phyloP scores from a whole-genome alignment of 2,113 vertebrate genomes.

The Geococcyx californianus region DNA sequence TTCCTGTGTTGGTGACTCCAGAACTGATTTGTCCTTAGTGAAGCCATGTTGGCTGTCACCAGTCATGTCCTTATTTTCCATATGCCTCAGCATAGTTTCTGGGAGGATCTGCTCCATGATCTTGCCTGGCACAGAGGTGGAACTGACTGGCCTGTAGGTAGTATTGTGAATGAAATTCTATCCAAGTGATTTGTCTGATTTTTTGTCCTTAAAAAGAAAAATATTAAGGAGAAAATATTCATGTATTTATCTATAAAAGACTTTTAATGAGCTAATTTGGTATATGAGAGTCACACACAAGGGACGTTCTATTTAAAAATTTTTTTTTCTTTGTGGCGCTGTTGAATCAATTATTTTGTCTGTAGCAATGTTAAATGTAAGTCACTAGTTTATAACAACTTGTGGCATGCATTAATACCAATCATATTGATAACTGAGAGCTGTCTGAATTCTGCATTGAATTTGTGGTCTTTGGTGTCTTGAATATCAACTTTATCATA shows the following conservation, averaged over 20 bases:
- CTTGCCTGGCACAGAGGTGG: no score
- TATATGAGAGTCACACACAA: neutral
- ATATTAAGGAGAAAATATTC: neutral
- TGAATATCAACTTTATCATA: neutral
- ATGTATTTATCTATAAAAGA: neutral
- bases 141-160: no score
- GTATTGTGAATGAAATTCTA: neutral
- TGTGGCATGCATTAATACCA: neutral
- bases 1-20: no score
- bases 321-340: neutral
- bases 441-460: neutral
- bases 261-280: neutral
- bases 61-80: no score
- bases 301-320: neutral
- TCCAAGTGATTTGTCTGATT: neutral
- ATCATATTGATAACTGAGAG: neutral
- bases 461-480: neutral
- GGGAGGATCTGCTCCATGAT: no score
- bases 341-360: neutral
- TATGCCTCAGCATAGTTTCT: no score
- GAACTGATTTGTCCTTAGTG: no score
- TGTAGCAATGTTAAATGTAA: neutral
- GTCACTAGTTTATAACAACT: neutral
- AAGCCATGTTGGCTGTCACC: no score
- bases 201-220: neutral